Evolutionary conservation across 2,888 invertebrate genomes (phyloP), one percentile per base, ranked within the genome.

Genomic region (Monopis laevigella): DNA sequence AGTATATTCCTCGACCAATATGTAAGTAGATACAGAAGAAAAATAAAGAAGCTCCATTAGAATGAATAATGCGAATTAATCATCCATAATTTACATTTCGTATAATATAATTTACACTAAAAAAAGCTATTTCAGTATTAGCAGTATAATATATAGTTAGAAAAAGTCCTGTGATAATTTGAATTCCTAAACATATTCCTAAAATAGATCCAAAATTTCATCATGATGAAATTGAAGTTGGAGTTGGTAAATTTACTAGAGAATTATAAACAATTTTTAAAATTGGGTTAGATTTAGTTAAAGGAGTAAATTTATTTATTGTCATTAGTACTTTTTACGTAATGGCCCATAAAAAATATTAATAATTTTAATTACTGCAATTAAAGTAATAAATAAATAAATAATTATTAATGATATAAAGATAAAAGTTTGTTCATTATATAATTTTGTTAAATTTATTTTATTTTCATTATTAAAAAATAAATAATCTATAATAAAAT

Each of bases 11-110:
- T 67, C 88, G 88, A 1, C 86, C 87, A 55, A 87, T 82, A 66
- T 89, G 89, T 2, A 85, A 17, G 54, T 87, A 89, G 54, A 89
- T 62, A 61, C 84, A 87, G 66, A 89, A 82, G 74, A 89, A 89
- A 59, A 89, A 88, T 53, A 88, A 82, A 21, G 87, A 88, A 29
- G 88, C 89, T 32, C 88, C 88, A 62, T 90, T 90, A 38, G 87
- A 85, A 55, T 90, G 89, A 3, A 87, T 13, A 1, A 82, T 81
- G 48, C 87, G 88, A 42, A 88, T 63, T 62, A 88, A 50, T 83
- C 88, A 89, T 0, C 88, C 88, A 59, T 84, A 83, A 56, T 87
- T 88, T 48, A 88, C 84, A 73, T 89, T 84, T 58, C 87, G 87
- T 19, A 84, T 84, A 70, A 89, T 89, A 62, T 88, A 87, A 49